Evolutionary conservation across 1,140 invertebrate species (phyloP).

Genomic region (Micrasema minimum): DNA sequence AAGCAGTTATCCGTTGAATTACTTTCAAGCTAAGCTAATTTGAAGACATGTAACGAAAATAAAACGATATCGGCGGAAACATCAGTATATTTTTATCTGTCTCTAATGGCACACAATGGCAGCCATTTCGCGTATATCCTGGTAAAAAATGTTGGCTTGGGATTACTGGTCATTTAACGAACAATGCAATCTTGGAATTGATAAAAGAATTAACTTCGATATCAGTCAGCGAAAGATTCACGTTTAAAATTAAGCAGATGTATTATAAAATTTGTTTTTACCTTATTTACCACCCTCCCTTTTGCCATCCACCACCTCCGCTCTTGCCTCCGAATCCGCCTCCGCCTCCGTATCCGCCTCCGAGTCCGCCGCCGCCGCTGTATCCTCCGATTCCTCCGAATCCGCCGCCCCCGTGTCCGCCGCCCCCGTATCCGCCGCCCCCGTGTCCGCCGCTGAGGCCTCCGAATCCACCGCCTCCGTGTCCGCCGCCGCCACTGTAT

Average conservation of each 20-base stretch:
- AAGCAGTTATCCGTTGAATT: too few relatives aligned
- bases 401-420: slow-evolving; percentile 29
- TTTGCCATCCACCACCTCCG: slow-evolving; percentile 44
- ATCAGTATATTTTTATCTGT: neutral
- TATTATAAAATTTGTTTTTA: neutral
- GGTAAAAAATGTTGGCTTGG: neutral
- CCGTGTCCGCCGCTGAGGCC: slow-evolving; percentile 26
- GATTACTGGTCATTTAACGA: neutral
- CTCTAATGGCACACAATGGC: slow-evolving; percentile 22
- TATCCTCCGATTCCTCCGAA: slow-evolving; percentile 33
- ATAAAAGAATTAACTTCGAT: too few relatives aligned
- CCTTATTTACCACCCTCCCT: slow-evolving; percentile 38
- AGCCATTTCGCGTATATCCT: slow-evolving; percentile 12
- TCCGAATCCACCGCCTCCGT: slow-evolving; percentile 32
- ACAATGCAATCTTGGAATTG: neutral
- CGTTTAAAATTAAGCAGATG: neutral
- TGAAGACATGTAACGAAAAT: too few relatives aligned
- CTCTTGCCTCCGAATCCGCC: slow-evolving; percentile 17
- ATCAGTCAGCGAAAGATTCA: too few relatives aligned
- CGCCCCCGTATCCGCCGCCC: slow-evolving; percentile 36
- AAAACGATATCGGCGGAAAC: too few relatives aligned
- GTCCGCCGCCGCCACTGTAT: slow-evolving; percentile 11
- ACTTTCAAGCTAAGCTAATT: too few relatives aligned
- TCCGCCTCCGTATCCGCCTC: slow-evolving; percentile 33
- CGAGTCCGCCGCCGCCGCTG: slow-evolving; percentile 23